Base-by-base conservation (phyloP, 1,140 invertebrate species). In the Aphelinus atriplicis region DNA sequence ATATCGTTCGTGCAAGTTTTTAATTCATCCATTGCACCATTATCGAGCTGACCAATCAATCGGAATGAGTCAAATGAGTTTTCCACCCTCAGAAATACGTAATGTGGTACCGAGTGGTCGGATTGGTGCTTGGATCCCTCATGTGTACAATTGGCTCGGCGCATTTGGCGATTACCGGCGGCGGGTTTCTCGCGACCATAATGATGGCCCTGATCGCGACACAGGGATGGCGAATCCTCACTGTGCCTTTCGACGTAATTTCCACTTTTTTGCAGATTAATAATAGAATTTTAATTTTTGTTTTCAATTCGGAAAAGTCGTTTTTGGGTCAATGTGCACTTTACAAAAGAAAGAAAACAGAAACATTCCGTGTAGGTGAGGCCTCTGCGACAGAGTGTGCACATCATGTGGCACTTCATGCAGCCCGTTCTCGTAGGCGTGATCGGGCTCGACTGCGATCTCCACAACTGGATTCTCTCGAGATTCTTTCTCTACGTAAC, bases 341-440 rank as follows among this genome's bases (percentile, higher is more conserved):
- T 26, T 26, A 26, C 26, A 26, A 26, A 26, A 26, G 26, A 26
- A 26, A 26, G 26, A 26, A 26, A 26, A 26, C 26, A 26, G 26
- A 26, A 26, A 26, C 26, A 26, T 26, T 26, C 26, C 51, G 5
- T 7, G 66, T 57, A 86, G 83, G 75, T 83, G 2, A 73, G 68
- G 0, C 79, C 81, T 26, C 71, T 86, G 57, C 81, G 80, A 63
- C 77, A 72, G 70, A 70, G 75, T 7, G 75, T 78, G 7, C 75
- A 79, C 42, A 62, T 82, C 3, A 75, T 86, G 42, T 87, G 86
- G 86, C 80, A 85, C 51, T 78, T 86, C 1, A 81, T 84, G 76
- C 86, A 88, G 64, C 86, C 86, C 43, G 70, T 86, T 58, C 75
- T 86, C 43, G 80, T 83, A 3, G 85, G 85, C 6, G 78, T 86